phyloP scores from a whole-genome alignment of 2,113 vertebrate genomes.

The Chitala chitala region DNA sequence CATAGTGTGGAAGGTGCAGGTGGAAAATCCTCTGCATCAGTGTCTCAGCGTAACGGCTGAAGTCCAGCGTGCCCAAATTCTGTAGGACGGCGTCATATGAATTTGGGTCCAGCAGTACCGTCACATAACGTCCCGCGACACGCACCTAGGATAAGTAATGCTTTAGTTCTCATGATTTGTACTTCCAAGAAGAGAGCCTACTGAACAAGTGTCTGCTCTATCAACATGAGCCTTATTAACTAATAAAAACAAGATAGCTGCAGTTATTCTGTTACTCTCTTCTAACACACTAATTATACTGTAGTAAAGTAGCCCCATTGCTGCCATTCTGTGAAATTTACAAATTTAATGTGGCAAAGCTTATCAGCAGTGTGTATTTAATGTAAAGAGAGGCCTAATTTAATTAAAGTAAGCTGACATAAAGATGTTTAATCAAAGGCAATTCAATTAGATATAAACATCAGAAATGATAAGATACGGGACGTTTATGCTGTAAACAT shows the following conservation, averaged over 20 bases:
- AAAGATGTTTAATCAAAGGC: too few relatives aligned
- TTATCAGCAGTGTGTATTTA: too few relatives aligned
- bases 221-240: too few relatives aligned
- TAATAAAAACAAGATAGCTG: too few relatives aligned
- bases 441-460: neutral
- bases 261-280: too few relatives aligned
- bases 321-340: too few relatives aligned
- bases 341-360: too few relatives aligned
- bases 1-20: constrained; percentile 64
- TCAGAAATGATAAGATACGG: neutral
- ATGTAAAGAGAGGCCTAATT: too few relatives aligned
- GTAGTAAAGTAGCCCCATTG: too few relatives aligned
- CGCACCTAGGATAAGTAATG: constrained; percentile 58
- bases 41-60: constrained; percentile 64
- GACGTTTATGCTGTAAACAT: too few relatives aligned
- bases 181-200: neutral
- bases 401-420: too few relatives aligned
- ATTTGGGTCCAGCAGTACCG: constrained; percentile 74
- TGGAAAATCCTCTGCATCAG: constrained; percentile 82
- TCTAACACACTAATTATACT: too few relatives aligned
- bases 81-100: constrained; percentile 68
- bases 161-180: neutral
- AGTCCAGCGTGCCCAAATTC: constrained; percentile 65
- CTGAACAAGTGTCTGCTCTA: neutral
- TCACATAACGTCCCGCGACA: constrained; percentile 71